phyloP scores from a whole-genome alignment of 2,113 vertebrate species.

The Leucopsar rothschildi region DNA sequence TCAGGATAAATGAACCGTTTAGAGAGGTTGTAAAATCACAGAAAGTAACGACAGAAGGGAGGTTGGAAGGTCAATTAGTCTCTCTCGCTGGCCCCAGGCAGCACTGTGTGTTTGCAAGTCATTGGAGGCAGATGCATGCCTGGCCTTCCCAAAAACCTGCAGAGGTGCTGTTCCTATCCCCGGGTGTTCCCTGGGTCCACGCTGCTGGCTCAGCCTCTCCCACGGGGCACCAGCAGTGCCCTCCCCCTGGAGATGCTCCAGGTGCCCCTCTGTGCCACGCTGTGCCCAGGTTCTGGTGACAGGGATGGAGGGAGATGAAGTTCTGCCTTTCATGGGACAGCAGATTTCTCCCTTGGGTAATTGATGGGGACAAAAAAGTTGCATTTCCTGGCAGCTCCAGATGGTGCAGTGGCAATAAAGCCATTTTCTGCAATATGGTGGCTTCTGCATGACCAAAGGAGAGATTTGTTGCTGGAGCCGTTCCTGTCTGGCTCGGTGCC shows the following conservation, averaged over 20 bases:
- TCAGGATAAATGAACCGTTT: neutral
- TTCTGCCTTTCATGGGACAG: neutral
- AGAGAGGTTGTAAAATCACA: neutral
- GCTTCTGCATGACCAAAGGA: neutral
- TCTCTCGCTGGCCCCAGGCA: neutral
- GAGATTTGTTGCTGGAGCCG: neutral
- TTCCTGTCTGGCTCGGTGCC: neutral
- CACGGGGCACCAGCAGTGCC: fast-evolving
- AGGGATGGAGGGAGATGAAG: neutral
- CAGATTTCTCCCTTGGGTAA: neutral
- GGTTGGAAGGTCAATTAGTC: neutral
- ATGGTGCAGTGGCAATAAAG: neutral
- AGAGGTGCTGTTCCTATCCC: neutral
- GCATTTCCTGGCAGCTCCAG: neutral
- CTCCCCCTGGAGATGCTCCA: neutral
- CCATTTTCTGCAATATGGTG: conserved; percentile 34
- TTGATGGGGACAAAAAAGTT: neutral
- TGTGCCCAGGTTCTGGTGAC: fast-evolving
- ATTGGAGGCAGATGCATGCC: neutral
- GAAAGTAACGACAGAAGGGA: neutral
- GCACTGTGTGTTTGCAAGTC: fast-evolving
- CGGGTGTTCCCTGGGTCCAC: too few relatives aligned
- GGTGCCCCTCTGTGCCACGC: fast-evolving
- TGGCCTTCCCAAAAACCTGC: neutral
- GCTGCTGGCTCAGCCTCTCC: neutral